phyloP scores from a whole-genome alignment of 2,797 vertebrate genomes.

The Xiphophorus birchmanni region DNA sequence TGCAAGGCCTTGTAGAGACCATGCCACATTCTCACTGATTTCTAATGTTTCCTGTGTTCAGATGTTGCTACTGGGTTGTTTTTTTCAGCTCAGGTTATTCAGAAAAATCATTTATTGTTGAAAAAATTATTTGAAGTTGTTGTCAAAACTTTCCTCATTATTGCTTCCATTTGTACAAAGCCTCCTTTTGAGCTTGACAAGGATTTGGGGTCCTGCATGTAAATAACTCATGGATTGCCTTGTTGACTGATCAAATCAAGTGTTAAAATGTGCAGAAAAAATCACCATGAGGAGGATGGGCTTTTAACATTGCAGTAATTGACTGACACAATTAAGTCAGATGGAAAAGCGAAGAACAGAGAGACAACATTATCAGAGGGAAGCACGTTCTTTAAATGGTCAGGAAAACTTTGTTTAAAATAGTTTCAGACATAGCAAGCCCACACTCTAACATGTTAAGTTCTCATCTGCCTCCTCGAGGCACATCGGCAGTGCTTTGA shows the following conservation, averaged over 20 bases:
- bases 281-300: too few species aligned
- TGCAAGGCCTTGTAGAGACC: not conserved
- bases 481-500: slow-evolving; percentile 64
- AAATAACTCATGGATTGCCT: not conserved
- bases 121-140: not conserved
- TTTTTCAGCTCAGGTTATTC: not conserved
- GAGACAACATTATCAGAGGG: slow-evolving; percentile 57
- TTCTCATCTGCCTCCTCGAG: slow-evolving; percentile 61
- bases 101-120: not conserved
- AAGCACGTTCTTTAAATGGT: slow-evolving; percentile 51
- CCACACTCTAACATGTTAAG: slow-evolving; percentile 40
- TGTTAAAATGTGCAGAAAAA: not conserved
- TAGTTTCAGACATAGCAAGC: slow-evolving; percentile 21
- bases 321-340: not conserved
- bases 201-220: not conserved
- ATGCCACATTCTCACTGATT: not conserved
- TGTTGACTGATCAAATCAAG: not conserved
- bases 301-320: not conserved
- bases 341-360: slow-evolving; percentile 1
- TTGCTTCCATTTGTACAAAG: not conserved
- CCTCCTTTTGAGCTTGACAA: not conserved
- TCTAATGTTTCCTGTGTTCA: not conserved
- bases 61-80: not conserved
- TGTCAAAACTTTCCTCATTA: not conserved
- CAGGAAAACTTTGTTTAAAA: slow-evolving; percentile 51